A percentile compares a stretch with the other conserved stretches of the same genome.
phyloP scores from a whole-genome alignment of 2,888 invertebrate genomes.

The Tenthredo livida region DNA sequence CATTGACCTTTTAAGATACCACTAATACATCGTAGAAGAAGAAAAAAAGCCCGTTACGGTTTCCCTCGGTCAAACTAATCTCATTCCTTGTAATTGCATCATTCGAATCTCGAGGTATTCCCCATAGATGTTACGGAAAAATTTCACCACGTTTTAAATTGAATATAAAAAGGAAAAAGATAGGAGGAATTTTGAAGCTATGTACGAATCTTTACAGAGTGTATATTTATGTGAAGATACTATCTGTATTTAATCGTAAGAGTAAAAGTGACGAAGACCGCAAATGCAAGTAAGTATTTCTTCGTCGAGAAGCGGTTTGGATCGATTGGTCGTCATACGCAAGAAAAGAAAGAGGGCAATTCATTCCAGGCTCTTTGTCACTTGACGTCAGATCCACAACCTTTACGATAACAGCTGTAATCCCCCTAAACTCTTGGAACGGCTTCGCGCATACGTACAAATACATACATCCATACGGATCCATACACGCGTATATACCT shows the following conservation, averaged over 20 bases:
- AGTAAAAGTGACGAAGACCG: background rate
- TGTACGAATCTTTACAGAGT: background rate
- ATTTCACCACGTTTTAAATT: background rate
- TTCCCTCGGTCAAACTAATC: constrained; percentile 13
- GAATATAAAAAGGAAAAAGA: background rate
- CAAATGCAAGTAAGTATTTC: background rate
- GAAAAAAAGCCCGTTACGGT: background rate
- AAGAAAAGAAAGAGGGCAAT: constrained; percentile 42
- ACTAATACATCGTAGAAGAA: background rate
- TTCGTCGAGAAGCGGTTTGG: background rate
- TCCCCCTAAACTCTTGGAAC: constrained; percentile 39
- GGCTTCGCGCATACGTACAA: constrained; percentile 36
- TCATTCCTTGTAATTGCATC: background rate
- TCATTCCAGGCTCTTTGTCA: constrained; percentile 48
- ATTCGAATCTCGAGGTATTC: background rate
- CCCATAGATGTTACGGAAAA: background rate
- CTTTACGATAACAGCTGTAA: constrained; percentile 51
- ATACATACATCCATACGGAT: background rate
- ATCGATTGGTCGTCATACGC: constrained; percentile 45
- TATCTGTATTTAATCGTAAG: background rate
- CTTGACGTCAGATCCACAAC: constrained; percentile 50
- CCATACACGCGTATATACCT: background rate
- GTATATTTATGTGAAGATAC: too few relatives aligned
- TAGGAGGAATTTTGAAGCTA: background rate
- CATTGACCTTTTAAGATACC: constrained; percentile 44